Conservation (phyloP, 2,888 invertebrate genomes). For the Acleris literana region DNA sequence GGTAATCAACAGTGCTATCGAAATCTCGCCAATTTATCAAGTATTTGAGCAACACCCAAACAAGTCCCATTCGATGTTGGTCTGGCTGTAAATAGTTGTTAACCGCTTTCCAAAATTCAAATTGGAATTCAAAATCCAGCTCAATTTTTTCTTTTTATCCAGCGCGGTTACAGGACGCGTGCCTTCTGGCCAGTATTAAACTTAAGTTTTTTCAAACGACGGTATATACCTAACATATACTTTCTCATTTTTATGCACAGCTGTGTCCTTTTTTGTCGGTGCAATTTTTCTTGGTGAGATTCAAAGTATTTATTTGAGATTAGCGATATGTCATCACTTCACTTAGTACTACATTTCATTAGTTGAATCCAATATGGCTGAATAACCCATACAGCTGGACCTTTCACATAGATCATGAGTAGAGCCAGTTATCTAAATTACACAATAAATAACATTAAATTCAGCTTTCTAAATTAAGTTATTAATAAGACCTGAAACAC, state of each 20-base stretch:
- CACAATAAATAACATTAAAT: conserved; percentile 34
- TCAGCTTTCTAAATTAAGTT: conserved; percentile 46
- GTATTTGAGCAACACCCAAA: no score
- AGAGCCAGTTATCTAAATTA: conserved; percentile 29
- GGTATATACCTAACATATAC: background rate
- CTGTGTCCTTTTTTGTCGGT: background rate
- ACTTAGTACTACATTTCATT: background rate
- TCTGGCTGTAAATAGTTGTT: no score
- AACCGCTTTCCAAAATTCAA: no score
- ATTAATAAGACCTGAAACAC: conserved; percentile 50
- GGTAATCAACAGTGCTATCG: no score
- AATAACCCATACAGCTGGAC: background rate
- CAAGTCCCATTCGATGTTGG: no score
- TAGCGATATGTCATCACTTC: background rate
- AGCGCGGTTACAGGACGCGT: no score
- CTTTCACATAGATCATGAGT: conserved; percentile 1
- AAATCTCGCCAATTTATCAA: no score
- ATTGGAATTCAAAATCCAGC: no score
- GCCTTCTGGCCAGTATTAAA: background rate
- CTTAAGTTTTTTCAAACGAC: background rate
- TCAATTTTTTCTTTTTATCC: no score
- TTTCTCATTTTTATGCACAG: background rate
- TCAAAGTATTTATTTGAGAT: background rate
- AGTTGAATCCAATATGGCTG: conserved; percentile 1
- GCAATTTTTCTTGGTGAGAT: background rate